phyloP scores from a whole-genome alignment of 1,140 invertebrate species.

The Drosophila persimilis region DNA sequence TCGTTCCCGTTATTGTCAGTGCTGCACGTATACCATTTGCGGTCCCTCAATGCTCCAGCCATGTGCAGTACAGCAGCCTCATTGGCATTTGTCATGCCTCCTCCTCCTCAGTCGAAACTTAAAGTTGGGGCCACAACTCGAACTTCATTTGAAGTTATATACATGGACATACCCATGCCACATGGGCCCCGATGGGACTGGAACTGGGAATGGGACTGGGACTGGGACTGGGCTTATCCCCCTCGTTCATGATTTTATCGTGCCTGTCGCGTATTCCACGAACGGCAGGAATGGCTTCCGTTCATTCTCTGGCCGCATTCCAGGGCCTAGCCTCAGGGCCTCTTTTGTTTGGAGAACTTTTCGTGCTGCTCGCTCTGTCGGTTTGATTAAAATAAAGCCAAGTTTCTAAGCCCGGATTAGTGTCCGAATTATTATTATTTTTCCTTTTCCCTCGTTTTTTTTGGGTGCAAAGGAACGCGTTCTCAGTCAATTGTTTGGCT shows the following conservation, averaged over 20 bases:
- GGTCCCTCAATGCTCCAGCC: slow-evolving; percentile 32
- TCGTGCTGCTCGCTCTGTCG: slow-evolving; percentile 41
- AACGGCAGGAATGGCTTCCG: slow-evolving; percentile 51
- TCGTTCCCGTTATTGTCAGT: slow-evolving; percentile 54
- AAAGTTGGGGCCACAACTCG: slow-evolving; percentile 32
- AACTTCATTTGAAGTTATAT: slow-evolving; percentile 40
- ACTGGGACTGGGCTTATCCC: slow-evolving; percentile 1
- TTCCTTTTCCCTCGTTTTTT: slow-evolving; percentile 45
- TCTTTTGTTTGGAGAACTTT: slow-evolving; percentile 35
- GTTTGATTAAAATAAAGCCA: slow-evolving; percentile 80
- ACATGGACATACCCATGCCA: slow-evolving; percentile 4
- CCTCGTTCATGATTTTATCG: slow-evolving; percentile 35
- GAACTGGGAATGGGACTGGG: too few species aligned
- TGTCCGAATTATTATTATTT: slow-evolving; percentile 61
- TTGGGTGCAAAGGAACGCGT: slow-evolving; percentile 32
- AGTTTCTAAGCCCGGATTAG: slow-evolving; percentile 80
- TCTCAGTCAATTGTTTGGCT: slow-evolving; percentile 63
- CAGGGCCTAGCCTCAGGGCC: not conserved
- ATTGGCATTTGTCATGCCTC: slow-evolving; percentile 49
- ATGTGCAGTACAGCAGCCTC: slow-evolving; percentile 36
- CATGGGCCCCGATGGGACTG: not conserved
- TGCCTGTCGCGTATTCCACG: slow-evolving; percentile 43
- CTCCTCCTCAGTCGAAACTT: slow-evolving; percentile 32
- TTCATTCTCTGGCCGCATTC: slow-evolving; percentile 12
- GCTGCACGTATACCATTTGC: slow-evolving; percentile 70